Evolutionary conservation across 1,140 invertebrate genomes (phyloP).

Genomic region (Ceratosolen fusciceps): DNA sequence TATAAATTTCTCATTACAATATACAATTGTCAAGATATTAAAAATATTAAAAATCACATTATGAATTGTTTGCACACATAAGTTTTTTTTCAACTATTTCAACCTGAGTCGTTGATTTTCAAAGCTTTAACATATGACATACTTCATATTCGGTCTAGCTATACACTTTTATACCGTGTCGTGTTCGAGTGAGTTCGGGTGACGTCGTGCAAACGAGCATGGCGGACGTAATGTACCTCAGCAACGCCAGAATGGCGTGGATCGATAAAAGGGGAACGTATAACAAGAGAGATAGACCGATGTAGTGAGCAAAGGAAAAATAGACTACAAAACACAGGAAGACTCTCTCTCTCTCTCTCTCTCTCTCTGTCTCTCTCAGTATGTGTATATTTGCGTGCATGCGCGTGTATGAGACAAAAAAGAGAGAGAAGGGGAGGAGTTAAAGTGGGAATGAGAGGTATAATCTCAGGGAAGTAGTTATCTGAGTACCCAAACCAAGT

Average conservation of each 20-base stretch:
- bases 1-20: too few relatives aligned
- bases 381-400: too few relatives aligned
- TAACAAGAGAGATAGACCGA: neutral
- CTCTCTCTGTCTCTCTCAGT: too few relatives aligned
- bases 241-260: constrained; percentile 13
- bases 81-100: neutral
- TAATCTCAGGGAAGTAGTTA: neutral
- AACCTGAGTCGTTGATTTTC: neutral
- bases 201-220: constrained; percentile 1
- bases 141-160: neutral
- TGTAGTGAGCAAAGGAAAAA: constrained; percentile 28
- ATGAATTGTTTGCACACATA: too few relatives aligned
- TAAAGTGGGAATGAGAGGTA: too few relatives aligned
- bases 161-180: neutral
- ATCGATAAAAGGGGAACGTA: constrained; percentile 47
- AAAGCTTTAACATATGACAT: too few relatives aligned
- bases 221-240: constrained; percentile 13
- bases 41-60: too few relatives aligned
- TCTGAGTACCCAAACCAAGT: neutral
- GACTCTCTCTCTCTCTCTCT: too few relatives aligned
- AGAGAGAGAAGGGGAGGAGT: constrained; percentile 40
- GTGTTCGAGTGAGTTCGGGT: neutral
- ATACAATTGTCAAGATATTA: too few relatives aligned
- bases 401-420: too few relatives aligned
- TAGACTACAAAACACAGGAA: too few relatives aligned